These are phyloP conservation scores for Amiota minor DNA, from an alignment of 2,888 invertebrate species.

Conservation along the genomic window DNA sequence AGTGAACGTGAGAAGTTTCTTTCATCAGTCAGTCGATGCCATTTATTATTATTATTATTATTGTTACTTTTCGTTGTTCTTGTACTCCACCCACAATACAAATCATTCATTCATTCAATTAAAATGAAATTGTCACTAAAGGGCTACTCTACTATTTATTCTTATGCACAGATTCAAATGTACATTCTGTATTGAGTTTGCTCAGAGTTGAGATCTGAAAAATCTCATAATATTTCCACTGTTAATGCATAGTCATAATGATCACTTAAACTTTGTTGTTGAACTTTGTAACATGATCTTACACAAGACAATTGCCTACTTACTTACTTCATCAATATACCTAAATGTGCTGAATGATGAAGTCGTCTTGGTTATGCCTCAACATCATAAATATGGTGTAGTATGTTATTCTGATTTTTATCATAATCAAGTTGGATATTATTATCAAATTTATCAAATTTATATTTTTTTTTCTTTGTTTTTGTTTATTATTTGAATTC, in stretches of 20 bases:
- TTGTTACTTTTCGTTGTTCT: neutral
- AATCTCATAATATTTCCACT: neutral
- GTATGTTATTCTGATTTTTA: no score
- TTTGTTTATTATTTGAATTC: no score
- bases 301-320: neutral
- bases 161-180: neutral
- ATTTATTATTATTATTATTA: no score
- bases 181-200: neutral
- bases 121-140: slow-evolving; percentile 53
- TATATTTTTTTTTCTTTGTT: no score
- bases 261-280: slow-evolving; percentile 39
- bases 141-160: slow-evolving; percentile 5
- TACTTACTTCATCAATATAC: no score
- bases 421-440: no score
- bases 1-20: slow-evolving; percentile 21
- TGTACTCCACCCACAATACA: slow-evolving; percentile 9
- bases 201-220: no score
- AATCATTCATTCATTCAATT: slow-evolving; percentile 49
- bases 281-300: slow-evolving; percentile 39
- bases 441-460: no score
- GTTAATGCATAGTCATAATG: slow-evolving; percentile 43
- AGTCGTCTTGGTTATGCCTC: no score
- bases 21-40: neutral
- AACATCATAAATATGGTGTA: no score
- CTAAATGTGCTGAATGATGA: no score